These are phyloP conservation scores for Halcyon smyrnensis DNA, from an alignment of 2,797 vertebrate species.

Conservation along the genomic window DNA sequence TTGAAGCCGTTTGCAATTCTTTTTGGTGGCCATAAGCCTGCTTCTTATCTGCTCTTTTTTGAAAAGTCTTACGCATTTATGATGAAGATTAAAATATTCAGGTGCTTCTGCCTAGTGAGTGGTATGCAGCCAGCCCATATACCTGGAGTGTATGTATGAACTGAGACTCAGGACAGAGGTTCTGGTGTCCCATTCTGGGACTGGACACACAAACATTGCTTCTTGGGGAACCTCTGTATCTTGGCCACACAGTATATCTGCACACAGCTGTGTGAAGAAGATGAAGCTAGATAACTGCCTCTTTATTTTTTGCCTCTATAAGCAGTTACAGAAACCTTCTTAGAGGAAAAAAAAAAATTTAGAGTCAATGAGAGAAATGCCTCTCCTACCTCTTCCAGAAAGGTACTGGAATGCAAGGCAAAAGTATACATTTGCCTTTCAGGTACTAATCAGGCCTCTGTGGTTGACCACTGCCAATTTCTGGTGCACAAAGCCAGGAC, in stretches of 20 bases:
- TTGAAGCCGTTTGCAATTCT: not conserved
- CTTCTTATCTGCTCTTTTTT: not conserved
- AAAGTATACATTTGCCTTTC: not conserved
- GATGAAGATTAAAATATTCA: not conserved
- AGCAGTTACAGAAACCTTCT: not conserved
- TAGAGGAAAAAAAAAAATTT: fast-evolving
- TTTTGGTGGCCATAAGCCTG: not conserved
- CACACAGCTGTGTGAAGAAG: not conserved
- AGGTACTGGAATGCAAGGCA: not conserved
- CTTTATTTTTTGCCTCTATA: not conserved
- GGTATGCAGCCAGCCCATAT: not conserved
- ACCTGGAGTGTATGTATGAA: not conserved
- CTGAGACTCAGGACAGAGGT: not conserved
- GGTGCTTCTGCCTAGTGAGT: not conserved
- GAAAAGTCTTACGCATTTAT: not conserved
- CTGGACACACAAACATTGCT: not conserved
- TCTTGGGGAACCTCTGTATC: not conserved
- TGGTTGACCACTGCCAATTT: not conserved
- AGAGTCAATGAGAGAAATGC: not conserved
- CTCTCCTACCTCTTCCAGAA: not conserved
- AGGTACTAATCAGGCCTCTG: not conserved
- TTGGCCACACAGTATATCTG: not conserved
- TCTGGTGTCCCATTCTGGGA: not conserved
- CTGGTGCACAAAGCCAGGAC: not conserved
- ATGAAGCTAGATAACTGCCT: not conserved